Evolutionary conservation across 2,888 invertebrate genomes (phyloP), one percentile per base, ranked within the genome.

Genomic region (Dugesia japonica): DNA sequence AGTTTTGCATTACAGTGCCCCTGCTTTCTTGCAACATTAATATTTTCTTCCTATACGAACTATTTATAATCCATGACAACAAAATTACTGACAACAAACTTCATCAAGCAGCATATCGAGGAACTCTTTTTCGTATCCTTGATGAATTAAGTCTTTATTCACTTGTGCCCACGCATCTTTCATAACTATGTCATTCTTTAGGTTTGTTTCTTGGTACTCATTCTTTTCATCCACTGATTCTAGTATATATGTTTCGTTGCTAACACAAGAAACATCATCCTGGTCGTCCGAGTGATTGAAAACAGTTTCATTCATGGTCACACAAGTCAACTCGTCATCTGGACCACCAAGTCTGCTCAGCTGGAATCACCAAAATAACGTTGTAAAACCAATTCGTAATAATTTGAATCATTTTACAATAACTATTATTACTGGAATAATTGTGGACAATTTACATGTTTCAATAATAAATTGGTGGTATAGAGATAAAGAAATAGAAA

Each of bases 151-250:
- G n/a, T 56, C 56, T 23, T n/a, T 56, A 23, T 56, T 56, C 56
- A 56, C 56, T 56, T 56, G n/a, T 4, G 56, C 56, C 56, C 56
- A 56, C n/a, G 56, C 56, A 56, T 56, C 56, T 23, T 56, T 56
- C 56, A 56, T n/a, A 7, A 13, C 9, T 23, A 56, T 4, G 7
- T 56, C 56, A 13, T 56, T n/a, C 4, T 56, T 56, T n/a, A 56
- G n/a, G 13, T 31, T 13, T 7, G 13, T 31, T 7, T 31, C 13
- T n/a, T n/a, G 4, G 7, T n/a, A n/a, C 9, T 56, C 56, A n/a
- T n/a, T 23, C n/a, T 7, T n/a, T 4, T n/a, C 56, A 1, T 4
- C n/a, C 7, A n/a, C 17, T n/a, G 56, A 56, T 23, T 56, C 56
- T 7, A 56, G n/a, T 20, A 56, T 23, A n/a, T 56, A 56, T 4